Evolutionary conservation across 1,140 invertebrate species (phyloP), one percentile per base, ranked within the genome.

Genomic region (Zophobas atratus): DNA sequence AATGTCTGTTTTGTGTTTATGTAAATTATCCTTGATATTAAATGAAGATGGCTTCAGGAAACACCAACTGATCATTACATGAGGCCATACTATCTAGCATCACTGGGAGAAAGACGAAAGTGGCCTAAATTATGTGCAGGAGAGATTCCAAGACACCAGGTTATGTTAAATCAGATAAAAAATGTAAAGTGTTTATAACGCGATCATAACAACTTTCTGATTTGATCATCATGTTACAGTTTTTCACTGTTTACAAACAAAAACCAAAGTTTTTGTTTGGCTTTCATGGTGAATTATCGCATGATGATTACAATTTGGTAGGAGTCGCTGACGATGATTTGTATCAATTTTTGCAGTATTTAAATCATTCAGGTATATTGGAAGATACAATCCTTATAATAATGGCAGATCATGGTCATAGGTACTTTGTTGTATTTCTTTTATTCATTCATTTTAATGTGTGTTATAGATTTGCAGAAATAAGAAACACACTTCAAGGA

Each of bases 31-130:
- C 8, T 63, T 4, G 4, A 63, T 1, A 6, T 38, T 43, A 56
- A 51, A 56, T 70, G 43, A 43, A 6, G 46, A 39, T 79, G 46
- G 53, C 77, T 80, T 75, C 70, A 85, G 8, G 82, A 87, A 0
- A 92, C 94, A 79, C 97, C 97, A 0, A 96, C 96, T 0, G 94
- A 98, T 88, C 97, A 98, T 87, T 98, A 97, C 84, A 92, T 97
- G 88, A 87, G 96, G 39, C 91, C 94, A 0, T 98, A 92, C 85
- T 96, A 94, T 82, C 77, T 93, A 41, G 89, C 89, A 2, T 87
- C 89, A 32, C 86, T 92, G 60, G 88, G 89, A 78, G 88, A 89
- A 0, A 82, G 87, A 0, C 82, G 86, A 0, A 88, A 88, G 35
- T 93, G 90, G 77, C 88, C 89, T 20, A 87, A 89, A 75, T 91